Percentiles rank a stretch among this genome's conserved stretches.
Conservation (phyloP, 1,140 invertebrate genomes). For the Paraescarpia echinospica region DNA sequence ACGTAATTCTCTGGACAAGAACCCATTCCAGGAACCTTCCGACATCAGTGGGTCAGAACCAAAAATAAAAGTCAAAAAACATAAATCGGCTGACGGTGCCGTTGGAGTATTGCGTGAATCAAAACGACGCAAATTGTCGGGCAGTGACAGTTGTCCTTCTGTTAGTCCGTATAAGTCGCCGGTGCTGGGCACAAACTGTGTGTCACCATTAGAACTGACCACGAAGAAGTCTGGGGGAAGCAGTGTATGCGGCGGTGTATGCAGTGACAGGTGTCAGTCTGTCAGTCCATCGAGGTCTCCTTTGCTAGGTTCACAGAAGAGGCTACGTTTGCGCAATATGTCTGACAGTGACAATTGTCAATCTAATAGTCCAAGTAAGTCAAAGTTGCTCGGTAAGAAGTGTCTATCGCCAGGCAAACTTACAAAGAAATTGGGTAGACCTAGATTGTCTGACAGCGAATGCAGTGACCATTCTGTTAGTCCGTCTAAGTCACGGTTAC, state of each 20-base stretch:
- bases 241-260: not conserved
- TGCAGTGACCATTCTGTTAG: not conserved
- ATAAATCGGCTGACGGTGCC: not conserved
- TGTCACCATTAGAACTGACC: too few species aligned
- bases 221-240: not conserved
- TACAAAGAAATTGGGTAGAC: not conserved
- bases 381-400: too few species aligned
- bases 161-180: not conserved
- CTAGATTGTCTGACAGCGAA: not conserved
- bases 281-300: not conserved
- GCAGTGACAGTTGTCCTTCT: not conserved
- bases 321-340: too few species aligned
- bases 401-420: not conserved
- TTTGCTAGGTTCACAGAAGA: not conserved
- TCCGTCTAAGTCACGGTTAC: not conserved
- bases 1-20: not conserved
- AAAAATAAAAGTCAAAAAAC: not conserved
- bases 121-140: not conserved
- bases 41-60: not conserved
- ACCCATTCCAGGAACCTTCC: not conserved
- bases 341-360: too few species aligned
- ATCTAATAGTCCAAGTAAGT: too few species aligned
- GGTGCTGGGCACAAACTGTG: not conserved
- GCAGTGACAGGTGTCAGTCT: not conserved
- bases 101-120: not conserved